Conservation (phyloP, 2,888 invertebrate genomes). For the Ichneumoninae sp. region DNA sequence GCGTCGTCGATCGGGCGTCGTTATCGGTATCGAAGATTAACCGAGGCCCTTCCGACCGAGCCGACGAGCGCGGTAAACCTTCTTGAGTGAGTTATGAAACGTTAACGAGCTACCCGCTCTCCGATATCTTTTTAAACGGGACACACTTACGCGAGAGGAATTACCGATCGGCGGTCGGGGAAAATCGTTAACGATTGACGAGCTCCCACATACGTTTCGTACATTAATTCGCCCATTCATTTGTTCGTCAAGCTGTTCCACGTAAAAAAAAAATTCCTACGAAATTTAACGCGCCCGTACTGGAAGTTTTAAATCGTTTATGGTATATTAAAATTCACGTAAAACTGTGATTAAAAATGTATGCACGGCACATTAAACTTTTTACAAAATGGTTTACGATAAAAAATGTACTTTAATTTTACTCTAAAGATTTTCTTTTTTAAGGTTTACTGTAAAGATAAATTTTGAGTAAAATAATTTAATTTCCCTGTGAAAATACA, state of each 20-base stretch:
- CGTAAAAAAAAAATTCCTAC: not conserved
- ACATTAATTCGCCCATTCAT: not conserved
- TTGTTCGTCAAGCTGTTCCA: not conserved
- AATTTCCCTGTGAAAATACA: too few species aligned
- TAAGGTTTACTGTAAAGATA: too few species aligned
- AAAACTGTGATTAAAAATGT: too few species aligned
- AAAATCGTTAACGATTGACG: constrained; percentile 1
- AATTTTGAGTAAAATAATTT: too few species aligned
- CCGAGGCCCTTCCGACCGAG: constrained; percentile 39
- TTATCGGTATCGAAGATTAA: constrained; percentile 71
- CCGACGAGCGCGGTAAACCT: constrained; percentile 32
- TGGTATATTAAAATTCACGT: too few species aligned
- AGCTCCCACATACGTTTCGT: not conserved
- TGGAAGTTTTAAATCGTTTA: too few species aligned
- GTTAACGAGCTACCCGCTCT: constrained; percentile 66
- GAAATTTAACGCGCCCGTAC: too few species aligned
- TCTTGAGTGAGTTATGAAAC: constrained; percentile 54
- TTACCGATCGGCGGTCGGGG: not conserved
- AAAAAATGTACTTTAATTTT: too few species aligned
- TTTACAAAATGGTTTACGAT: too few species aligned
- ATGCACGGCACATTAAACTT: too few species aligned
- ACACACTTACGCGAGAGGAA: constrained; percentile 5
- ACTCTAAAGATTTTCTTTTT: too few species aligned
- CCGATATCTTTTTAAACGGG: constrained; percentile 40
- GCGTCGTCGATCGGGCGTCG: constrained; percentile 61